Base-by-base conservation (phyloP, 1,140 invertebrate species). In the Drosophila gunungcola region DNA sequence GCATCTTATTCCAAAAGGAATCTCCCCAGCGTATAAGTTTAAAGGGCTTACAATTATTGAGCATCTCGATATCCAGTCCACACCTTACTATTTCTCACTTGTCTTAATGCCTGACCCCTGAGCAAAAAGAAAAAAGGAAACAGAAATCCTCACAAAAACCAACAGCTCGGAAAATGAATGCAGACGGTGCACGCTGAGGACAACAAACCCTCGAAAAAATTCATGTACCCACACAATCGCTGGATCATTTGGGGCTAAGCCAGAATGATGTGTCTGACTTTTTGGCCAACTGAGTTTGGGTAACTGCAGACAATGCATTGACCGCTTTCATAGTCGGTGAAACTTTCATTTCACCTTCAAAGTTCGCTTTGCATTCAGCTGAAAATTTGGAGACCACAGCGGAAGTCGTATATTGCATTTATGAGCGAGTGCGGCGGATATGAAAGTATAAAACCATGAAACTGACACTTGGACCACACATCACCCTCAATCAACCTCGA, bases 201-300 rank as follows among this genome's bases (percentile, higher is more conserved):
- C 43, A 39, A 41, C 32, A 51, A 36, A 49, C 58, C 27, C 52
- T 21, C 21, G 32, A 51, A 38, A 29, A 57, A 67, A 80, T 45
- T 68, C 80, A 73, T 12, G 49, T 21, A 32, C 29, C 29, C 5
- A 32, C 29, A 32, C 29, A n/a, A 78, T 78, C 68, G 62, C 25
- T 49, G 49, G 21, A 64, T 64, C 74, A 78, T 88, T 88, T 76
- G 68, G 49, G 55, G 45, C 72, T 88, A 80, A 86, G 85, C 83
- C 83, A 77, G 82, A 86, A 83, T 88, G 83, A 86, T 88, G 83
- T 88, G 83, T 89, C 83, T 88, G 83, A 76, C 76, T 88, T 88
- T 58, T 53, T 57, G 60, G 39, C 41, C 11, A 73, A 39, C 27
- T 36, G 43, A 38, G 29, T 13, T 48, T 3, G 51, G 13, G 11